Conservation (phyloP, 2,113 vertebrate genomes). For the Gobio gobio region DNA sequence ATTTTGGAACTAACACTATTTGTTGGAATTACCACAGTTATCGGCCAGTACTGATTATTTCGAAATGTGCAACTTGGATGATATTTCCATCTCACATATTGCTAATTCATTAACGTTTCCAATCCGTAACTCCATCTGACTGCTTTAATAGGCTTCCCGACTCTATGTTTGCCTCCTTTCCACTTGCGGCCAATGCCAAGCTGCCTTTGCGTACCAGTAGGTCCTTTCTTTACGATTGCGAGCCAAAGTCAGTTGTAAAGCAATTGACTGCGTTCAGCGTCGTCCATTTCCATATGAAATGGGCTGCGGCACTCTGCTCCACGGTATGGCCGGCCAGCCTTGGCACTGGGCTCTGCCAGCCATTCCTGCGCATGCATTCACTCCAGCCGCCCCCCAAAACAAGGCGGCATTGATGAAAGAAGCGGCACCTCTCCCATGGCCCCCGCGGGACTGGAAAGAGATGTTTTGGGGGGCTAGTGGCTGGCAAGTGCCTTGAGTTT, state of each 20-base stretch:
- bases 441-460: slow-evolving; percentile 66
- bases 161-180: slow-evolving; percentile 62
- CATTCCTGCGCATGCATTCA: slow-evolving; percentile 65
- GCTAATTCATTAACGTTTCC: background rate
- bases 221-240: slow-evolving; percentile 63
- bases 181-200: slow-evolving; percentile 60
- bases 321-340: slow-evolving; percentile 69
- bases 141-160: slow-evolving; percentile 60
- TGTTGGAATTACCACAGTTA: background rate
- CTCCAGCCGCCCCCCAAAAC: slow-evolving; percentile 68
- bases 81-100: background rate
- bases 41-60: background rate
- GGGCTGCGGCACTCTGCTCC: slow-evolving; percentile 72
- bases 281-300: slow-evolving; percentile 85
- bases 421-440: slow-evolving; percentile 63
- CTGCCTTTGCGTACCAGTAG: slow-evolving; percentile 41
- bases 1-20: background rate
- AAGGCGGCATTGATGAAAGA: slow-evolving; percentile 71
- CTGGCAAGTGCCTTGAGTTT: slow-evolving; percentile 50
- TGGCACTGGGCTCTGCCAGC: slow-evolving; percentile 69
- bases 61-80: background rate
- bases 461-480: slow-evolving; percentile 60
- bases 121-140: slow-evolving; percentile 34
- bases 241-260: slow-evolving; percentile 84
- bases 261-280: slow-evolving; percentile 80